Conservation (phyloP, 2,797 vertebrate genomes). For the Tarsius wallacei region DNA sequence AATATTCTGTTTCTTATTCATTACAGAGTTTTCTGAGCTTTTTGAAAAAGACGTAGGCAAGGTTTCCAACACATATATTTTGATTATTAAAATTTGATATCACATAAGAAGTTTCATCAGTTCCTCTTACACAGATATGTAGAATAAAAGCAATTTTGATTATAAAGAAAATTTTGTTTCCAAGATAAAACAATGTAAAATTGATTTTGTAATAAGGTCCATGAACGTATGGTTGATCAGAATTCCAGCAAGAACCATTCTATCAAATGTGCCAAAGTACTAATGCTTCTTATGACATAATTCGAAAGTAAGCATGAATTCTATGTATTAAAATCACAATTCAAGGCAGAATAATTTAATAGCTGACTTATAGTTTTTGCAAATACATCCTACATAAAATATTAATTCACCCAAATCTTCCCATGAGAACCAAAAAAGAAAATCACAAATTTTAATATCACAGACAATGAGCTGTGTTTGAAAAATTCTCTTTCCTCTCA, state of each 20-base stretch:
- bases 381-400: background rate
- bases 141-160: constrained; percentile 6
- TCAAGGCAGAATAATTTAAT: constrained; percentile 24
- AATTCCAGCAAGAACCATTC: background rate
- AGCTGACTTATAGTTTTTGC: background rate
- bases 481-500: background rate
- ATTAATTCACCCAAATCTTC: background rate
- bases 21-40: background rate
- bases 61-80: background rate
- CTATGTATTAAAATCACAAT: background rate
- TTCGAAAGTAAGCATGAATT: background rate
- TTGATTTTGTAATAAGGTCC: constrained; percentile 8
- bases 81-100: constrained; percentile 28
- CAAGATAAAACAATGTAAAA: background rate
- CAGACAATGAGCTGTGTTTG: background rate
- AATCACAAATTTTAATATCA: background rate
- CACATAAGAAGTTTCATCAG: background rate
- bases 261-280: background rate
- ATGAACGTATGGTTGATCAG: background rate
- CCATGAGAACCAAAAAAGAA: background rate
- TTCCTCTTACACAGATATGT: background rate
- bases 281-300: background rate
- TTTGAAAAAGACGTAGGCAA: constrained; percentile 4
- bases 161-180: constrained; percentile 4
- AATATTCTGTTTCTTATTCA: background rate